Evolutionary conservation across 2,797 vertebrate species (phyloP).

Genomic region (Pterois miles): DNA sequence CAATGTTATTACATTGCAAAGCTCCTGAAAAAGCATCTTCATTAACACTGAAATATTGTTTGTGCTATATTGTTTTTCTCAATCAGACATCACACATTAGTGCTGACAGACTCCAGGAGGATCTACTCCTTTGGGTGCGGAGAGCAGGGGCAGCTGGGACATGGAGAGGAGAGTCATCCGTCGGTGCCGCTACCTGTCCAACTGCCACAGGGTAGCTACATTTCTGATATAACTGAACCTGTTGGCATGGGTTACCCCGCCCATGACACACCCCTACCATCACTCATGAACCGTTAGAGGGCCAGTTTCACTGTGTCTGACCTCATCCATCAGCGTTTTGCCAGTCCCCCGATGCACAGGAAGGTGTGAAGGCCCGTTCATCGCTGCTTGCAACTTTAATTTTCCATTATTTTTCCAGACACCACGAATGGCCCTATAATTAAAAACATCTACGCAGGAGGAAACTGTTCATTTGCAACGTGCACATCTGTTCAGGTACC

Average conservation of each 20-base stretch:
- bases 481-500: constrained; percentile 45
- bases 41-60: constrained; percentile 2
- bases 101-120: constrained; percentile 74
- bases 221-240: background rate
- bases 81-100: constrained; percentile 84
- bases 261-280: no score
- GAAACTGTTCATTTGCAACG: constrained; percentile 70
- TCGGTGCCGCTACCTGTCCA: constrained; percentile 82
- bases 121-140: constrained; percentile 86
- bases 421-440: background rate
- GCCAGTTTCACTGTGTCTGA: no score
- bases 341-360: no score
- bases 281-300: no score
- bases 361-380: no score
- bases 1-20: no score
- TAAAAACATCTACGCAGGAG: constrained; percentile 66
- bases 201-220: constrained; percentile 54
- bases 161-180: constrained; percentile 50
- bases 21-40: background rate
- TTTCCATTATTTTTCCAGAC: constrained; percentile 38
- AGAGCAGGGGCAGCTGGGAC: constrained; percentile 81
- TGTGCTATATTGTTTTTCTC: background rate
- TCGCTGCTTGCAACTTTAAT: background rate
- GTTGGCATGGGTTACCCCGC: no score
- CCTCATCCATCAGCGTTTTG: no score